Conservation (phyloP, 2,113 vertebrate species). For the Empidonax alnorum region DNA sequence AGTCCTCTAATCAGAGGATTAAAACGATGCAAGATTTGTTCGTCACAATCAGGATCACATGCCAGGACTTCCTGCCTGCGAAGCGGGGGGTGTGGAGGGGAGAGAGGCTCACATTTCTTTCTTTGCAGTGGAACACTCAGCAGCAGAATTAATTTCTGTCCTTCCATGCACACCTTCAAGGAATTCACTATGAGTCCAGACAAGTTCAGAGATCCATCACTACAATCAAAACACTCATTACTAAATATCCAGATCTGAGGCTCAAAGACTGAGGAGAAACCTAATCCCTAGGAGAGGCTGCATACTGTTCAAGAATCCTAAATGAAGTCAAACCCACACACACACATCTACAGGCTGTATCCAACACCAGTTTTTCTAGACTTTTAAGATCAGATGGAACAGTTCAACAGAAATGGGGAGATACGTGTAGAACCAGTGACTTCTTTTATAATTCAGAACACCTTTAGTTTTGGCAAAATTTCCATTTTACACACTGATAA, state of each 20-base stretch:
- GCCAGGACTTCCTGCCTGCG: neutral
- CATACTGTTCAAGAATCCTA: neutral
- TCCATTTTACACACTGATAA: neutral
- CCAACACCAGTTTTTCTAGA: rapidly evolving
- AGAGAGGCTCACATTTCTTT: neutral
- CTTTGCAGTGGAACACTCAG: neutral
- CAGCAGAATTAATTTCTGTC: neutral
- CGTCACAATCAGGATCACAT: neutral
- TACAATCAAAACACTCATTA: neutral
- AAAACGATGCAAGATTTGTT: neutral
- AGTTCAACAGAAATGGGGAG: neutral
- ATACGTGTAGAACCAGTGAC: neutral
- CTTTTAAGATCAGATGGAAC: neutral
- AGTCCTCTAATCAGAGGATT: neutral
- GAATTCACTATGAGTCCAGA: neutral
- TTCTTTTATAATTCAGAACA: neutral
- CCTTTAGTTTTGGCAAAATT: neutral
- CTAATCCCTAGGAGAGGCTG: neutral
- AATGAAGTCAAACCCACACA: neutral
- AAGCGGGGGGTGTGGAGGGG: neutral
- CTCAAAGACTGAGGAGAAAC: neutral
- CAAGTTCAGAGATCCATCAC: neutral
- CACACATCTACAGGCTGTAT: neutral
- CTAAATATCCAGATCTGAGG: neutral
- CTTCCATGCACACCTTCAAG: neutral